Conservation (phyloP, 2,113 vertebrate species). For the Notiomystis cincta region DNA sequence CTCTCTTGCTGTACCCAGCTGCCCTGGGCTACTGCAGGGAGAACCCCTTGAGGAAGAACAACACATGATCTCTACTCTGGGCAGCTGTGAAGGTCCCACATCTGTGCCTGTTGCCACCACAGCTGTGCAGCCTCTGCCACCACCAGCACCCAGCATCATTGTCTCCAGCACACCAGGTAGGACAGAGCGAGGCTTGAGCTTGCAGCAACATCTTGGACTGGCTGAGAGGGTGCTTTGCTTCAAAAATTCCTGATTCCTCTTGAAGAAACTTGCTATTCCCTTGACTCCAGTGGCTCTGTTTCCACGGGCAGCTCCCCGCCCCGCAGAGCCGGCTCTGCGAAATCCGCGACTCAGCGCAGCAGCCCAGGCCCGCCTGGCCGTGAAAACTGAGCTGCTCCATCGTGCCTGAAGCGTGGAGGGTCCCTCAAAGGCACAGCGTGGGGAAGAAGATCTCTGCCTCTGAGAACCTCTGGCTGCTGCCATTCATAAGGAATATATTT, state of each 20-base stretch:
- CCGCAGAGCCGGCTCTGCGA: not conserved
- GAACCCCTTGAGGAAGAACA: not conserved
- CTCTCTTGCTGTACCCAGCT: not conserved
- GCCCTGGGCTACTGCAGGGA: not conserved
- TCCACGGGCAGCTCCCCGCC: not conserved
- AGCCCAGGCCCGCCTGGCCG: not conserved
- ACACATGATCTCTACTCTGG: not conserved
- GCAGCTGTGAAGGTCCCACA: not conserved
- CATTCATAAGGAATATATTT: not conserved
- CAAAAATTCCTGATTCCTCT: not conserved
- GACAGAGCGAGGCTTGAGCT: not conserved
- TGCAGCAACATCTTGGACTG: not conserved
- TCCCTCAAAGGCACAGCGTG: not conserved
- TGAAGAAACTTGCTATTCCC: not conserved
- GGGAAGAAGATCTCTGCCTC: not conserved
- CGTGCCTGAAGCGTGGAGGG: not conserved
- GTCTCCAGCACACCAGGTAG: not conserved
- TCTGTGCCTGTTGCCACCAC: not conserved
- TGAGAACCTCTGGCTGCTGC: not conserved
- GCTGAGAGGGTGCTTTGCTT: not conserved
- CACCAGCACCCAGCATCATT: not conserved
- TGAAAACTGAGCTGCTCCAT: not conserved
- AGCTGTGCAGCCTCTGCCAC: not conserved
- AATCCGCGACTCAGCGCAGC: not conserved
- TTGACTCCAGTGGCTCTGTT: not conserved